Percentiles rank a stretch among this genome's conserved stretches.
Conservation (phyloP, 1,140 invertebrate species). For the Drosophila lowei region DNA sequence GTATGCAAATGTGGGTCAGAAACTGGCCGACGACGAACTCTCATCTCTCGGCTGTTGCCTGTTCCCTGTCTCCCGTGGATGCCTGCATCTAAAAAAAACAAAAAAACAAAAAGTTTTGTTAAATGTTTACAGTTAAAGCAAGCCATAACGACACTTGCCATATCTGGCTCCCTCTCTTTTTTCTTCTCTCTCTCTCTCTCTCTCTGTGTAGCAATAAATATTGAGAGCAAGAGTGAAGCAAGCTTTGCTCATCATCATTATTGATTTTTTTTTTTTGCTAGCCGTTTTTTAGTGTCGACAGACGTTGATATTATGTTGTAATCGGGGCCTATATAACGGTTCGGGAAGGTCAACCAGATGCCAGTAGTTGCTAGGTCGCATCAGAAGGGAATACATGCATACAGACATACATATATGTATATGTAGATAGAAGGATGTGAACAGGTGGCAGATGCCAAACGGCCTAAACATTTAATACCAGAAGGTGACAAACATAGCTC, state of each 20-base stretch:
- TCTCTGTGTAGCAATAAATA: conserved; percentile 37
- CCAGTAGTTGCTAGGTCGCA: conserved; percentile 1
- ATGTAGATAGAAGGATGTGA: conserved; percentile 36
- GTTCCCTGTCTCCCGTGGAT: conserved; percentile 9
- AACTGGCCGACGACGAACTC: conserved; percentile 10
- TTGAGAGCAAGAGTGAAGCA: conserved; percentile 53
- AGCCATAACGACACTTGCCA: conserved; percentile 24
- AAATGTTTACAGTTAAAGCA: conserved; percentile 72
- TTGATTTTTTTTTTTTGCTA: conserved; percentile 50
- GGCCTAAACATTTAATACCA: background rate
- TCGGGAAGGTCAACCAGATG: conserved; percentile 73
- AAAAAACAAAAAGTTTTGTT: conserved; percentile 21
- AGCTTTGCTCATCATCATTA: conserved; percentile 52
- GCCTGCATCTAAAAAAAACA: conserved; percentile 32
- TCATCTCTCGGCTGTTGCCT: too few species aligned
- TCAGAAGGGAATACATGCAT: conserved; percentile 5
- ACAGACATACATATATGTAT: background rate
- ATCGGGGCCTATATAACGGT: conserved; percentile 70
- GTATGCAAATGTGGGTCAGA: conserved; percentile 68
- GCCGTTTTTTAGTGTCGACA: conserved; percentile 26
- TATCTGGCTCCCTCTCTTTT: conserved; percentile 3
- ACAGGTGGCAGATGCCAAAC: conserved; percentile 53
- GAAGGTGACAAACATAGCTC: conserved; percentile 6
- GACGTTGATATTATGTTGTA: conserved; percentile 63
- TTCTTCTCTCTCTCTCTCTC: background rate